These are phyloP conservation scores for Teleogryllus oceanicus DNA, from an alignment of 2,888 invertebrate species.

Conservation along the genomic window DNA sequence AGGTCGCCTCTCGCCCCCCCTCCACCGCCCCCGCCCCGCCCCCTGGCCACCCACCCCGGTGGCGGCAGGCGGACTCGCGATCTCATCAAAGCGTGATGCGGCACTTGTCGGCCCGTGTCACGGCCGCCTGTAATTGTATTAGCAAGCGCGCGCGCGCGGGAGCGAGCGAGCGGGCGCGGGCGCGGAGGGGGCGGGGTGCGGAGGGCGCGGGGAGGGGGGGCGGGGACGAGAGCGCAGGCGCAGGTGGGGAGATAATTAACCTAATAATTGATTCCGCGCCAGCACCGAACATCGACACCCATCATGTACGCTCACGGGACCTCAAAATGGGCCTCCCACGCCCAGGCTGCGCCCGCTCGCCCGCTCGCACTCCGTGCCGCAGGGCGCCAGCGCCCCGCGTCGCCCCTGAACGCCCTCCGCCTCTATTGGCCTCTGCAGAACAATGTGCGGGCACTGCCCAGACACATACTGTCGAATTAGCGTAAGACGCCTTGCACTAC, in stretches of 20 bases:
- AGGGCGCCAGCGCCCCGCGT: neutral
- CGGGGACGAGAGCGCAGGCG: neutral
- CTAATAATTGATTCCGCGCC: slow-evolving; percentile 30
- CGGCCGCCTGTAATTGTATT: slow-evolving; percentile 18
- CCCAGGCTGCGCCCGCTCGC: neutral
- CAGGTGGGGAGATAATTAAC: slow-evolving; percentile 26
- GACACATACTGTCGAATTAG: no score
- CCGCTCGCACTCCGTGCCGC: neutral
- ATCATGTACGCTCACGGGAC: slow-evolving; percentile 10
- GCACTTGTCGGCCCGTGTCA: slow-evolving; percentile 24
- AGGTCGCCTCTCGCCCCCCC: neutral
- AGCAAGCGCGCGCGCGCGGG: neutral
- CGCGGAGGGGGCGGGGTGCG: neutral
- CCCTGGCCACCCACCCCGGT: neutral
- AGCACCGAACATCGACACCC: slow-evolving; percentile 18
- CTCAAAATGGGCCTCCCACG: neutral
- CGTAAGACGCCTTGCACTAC: no score
- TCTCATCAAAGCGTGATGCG: slow-evolving; percentile 25
- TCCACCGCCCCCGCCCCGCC: neutral
- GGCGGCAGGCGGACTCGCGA: neutral
- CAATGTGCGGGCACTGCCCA: no score
- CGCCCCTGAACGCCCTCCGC: no score
- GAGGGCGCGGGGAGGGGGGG: neutral
- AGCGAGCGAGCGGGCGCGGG: neutral
- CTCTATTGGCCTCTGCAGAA: no score